A percentile compares a stretch with the other conserved stretches of the same genome.
Conservation (phyloP, 1,140 invertebrate genomes). For the Atta colombica region DNA sequence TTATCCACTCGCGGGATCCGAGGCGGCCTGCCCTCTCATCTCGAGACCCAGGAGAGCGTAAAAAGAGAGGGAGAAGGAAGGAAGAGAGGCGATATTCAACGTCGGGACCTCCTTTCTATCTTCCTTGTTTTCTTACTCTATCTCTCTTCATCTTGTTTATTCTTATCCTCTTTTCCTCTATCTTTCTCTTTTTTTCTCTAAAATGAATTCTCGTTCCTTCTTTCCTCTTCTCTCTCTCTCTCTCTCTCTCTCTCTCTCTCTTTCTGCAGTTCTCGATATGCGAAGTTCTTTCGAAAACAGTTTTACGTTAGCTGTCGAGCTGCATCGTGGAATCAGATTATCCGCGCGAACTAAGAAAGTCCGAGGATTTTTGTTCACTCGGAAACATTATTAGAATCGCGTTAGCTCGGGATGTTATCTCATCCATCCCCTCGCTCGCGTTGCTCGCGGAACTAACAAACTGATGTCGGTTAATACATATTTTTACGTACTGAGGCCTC, state of each 20-base stretch:
- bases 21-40: constrained; percentile 83
- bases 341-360: constrained; percentile 36
- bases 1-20: constrained; percentile 84
- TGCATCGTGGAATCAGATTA: constrained; percentile 59
- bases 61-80: constrained; percentile 59
- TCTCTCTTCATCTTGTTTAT: constrained; percentile 11
- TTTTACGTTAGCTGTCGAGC: constrained; percentile 28
- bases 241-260: neutral
- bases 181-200: neutral
- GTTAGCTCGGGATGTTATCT: constrained; percentile 54
- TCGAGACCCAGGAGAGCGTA: constrained; percentile 75
- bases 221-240: neutral
- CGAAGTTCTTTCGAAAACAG: constrained; percentile 44
- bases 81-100: constrained; percentile 66
- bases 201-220: neutral
- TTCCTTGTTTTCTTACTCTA: constrained; percentile 8
- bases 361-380: constrained; percentile 22
- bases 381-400: constrained; percentile 40
- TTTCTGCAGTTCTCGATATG: neutral
- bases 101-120: constrained; percentile 51
- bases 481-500: constrained; percentile 15
- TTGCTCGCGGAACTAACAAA: constrained; percentile 21
- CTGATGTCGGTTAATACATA: constrained; percentile 14
- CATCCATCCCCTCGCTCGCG: neutral
- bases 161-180: neutral